These are phyloP conservation scores for Corythornis leucogaster DNA, from an alignment of 2,797 vertebrate genomes.

Conservation along the genomic window DNA sequence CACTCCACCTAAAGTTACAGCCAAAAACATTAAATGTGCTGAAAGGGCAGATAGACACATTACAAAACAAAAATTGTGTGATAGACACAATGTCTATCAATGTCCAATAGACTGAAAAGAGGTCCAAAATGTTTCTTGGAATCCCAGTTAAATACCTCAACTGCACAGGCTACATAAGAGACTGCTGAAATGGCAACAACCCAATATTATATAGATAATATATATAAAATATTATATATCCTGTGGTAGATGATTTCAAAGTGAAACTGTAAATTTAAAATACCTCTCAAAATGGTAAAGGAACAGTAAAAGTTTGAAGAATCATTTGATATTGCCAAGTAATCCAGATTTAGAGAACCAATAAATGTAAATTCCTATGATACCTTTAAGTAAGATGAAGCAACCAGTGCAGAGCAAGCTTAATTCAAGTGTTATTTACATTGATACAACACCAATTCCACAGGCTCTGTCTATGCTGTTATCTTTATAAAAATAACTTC, in stretches of 20 bases:
- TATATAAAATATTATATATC: neutral
- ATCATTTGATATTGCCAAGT: neutral
- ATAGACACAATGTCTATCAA: neutral
- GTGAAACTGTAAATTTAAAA: neutral
- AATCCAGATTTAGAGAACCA: neutral
- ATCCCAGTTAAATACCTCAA: accelerated
- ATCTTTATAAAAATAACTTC: neutral
- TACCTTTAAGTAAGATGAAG: neutral
- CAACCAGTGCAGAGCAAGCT: neutral
- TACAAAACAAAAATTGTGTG: too few relatives aligned
- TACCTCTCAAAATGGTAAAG: neutral
- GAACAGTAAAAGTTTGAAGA: neutral
- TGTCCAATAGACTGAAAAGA: neutral
- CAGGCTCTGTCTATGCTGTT: neutral
- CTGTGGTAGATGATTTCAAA: neutral
- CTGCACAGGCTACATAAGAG: neutral
- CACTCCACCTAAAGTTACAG: neutral
- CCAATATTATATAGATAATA: neutral
- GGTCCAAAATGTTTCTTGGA: neutral
- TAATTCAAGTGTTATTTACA: neutral
- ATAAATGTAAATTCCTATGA: neutral
- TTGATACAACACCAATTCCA: neutral
- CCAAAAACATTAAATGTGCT: neutral
- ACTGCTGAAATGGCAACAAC: neutral
- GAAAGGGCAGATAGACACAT: neutral